Evolutionary conservation across 2,113 vertebrate species (phyloP), one percentile per base, ranked within the genome.

Genomic region (Oryzias curvinotus): DNA sequence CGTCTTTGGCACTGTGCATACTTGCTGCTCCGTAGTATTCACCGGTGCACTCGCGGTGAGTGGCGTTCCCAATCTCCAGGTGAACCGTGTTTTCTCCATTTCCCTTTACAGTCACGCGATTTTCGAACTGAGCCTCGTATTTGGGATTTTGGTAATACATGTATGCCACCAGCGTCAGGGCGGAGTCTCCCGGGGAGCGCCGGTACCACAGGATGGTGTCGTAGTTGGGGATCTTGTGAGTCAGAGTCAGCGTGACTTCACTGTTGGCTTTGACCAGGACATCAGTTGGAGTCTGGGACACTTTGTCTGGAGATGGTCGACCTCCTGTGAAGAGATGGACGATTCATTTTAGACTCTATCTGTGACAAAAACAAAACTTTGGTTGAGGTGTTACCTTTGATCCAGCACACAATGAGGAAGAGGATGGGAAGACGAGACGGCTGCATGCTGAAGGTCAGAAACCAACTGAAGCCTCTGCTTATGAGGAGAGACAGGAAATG

Each of bases 21-120:
- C 77, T 45, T 2, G 78, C 81, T 50, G 88, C 86, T 62, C 84
- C 88, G 53, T 88, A 88, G 73, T 91, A 90, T 26, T 71, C 76
- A 21, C 69, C 79, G 0, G 52, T 77, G 62, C 90, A 78, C 49
- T 77, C 65, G 6, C 52, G 30, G 17, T 55, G 30, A 1, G 16
- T 17, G 15, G 16, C 16, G 44, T 50, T 78, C 4, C 48, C 17
- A 10, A 88, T 49, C 1, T 84, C 78, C 8, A 91, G 80, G 66
- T 28, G 14, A 7, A 50, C 80, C 0, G 15, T 15, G 10, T 61
- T 62, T 15, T 18, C 3, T 25, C 78, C 89, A 25, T 89, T 26
- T 60, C 89, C 89, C 17, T 45, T 87, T 44, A 87, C 49, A 0
- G 17, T 56, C 18, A 88, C 87, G 17, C 5, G 30, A 4, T 16